These are phyloP conservation scores for Carassius auratus DNA, from an alignment of 2,113 vertebrate genomes.

Conservation along the genomic window DNA sequence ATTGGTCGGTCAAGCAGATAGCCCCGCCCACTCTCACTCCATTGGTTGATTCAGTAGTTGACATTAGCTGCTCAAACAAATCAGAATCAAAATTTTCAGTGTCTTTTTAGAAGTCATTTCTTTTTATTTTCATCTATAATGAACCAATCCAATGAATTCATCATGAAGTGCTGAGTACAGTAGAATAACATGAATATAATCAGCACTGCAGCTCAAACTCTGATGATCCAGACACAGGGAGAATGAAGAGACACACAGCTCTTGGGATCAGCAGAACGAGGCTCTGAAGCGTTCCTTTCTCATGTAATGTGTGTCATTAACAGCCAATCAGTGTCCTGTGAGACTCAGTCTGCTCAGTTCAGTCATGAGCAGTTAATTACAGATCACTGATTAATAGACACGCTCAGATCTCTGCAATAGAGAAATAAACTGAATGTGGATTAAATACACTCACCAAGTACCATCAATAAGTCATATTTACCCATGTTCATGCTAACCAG, in stretches of 20 bases:
- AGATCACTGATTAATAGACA: slow-evolving; percentile 19
- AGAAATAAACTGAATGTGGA: too few relatives aligned
- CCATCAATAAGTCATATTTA: too few relatives aligned
- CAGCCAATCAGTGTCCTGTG: slow-evolving; percentile 25
- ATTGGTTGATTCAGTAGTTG: neutral
- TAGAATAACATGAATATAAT: neutral
- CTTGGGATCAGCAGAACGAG: neutral
- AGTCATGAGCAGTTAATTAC: slow-evolving; percentile 29
- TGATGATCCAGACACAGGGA: neutral
- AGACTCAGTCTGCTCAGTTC: slow-evolving; percentile 15
- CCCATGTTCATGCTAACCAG: too few relatives aligned
- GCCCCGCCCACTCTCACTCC: neutral
- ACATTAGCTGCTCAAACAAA: neutral
- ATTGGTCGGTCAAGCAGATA: neutral
- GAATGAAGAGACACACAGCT: neutral
- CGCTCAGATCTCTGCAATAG: neutral
- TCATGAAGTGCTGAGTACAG: too few relatives aligned
- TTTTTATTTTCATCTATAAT: neutral
- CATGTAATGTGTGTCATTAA: slow-evolving; percentile 37
- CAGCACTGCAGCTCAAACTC: neutral
- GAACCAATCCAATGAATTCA: neutral
- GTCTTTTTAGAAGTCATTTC: neutral
- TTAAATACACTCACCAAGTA: too few relatives aligned
- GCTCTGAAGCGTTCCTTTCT: slow-evolving; percentile 1
- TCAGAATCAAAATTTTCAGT: neutral